A percentile compares a stretch with the other conserved stretches of the same genome.
These are phyloP conservation scores for Cosmia pyralina DNA, from an alignment of 2,888 invertebrate genomes.

Conservation along the genomic window DNA sequence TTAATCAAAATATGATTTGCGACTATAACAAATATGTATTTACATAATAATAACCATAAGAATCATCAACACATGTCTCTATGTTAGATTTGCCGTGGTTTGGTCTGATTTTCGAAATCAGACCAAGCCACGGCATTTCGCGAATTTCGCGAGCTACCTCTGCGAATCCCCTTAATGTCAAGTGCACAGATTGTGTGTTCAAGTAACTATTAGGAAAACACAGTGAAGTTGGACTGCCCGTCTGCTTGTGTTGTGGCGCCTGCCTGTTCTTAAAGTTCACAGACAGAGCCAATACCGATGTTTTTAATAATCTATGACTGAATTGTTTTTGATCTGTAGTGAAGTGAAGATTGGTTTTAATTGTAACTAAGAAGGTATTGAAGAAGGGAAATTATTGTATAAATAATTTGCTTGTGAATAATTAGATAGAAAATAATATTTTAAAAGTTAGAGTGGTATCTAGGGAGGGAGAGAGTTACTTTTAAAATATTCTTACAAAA, in stretches of 20 bases:
- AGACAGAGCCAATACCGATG: conserved; percentile 37
- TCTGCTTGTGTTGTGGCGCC: conserved; percentile 17
- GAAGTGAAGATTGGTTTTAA: background rate
- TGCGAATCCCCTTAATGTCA: background rate
- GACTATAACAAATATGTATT: too few relatives aligned
- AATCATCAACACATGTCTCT: too few relatives aligned
- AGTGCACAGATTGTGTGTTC: conserved; percentile 6
- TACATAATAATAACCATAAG: too few relatives aligned
- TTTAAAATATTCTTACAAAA: background rate
- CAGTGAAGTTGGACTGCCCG: conserved; percentile 24
- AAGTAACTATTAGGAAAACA: conserved; percentile 24
- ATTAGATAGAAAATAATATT: background rate
- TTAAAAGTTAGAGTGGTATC: background rate
- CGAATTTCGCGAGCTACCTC: too few relatives aligned
- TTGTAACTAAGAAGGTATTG: background rate
- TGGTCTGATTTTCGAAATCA: too few relatives aligned
- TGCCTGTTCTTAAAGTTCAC: conserved; percentile 39
- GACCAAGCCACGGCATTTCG: too few relatives aligned
- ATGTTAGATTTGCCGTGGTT: too few relatives aligned
- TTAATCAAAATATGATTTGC: too few relatives aligned
- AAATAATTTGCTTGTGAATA: background rate
- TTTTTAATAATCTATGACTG: conserved; percentile 19
- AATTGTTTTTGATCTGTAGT: conserved; percentile 1
- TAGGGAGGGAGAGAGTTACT: too few relatives aligned
- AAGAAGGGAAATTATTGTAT: too few relatives aligned